Percentiles rank a stretch among this genome's conserved stretches.
phyloP scores from a whole-genome alignment of 2,888 invertebrate species.

The Acleris sparsana region DNA sequence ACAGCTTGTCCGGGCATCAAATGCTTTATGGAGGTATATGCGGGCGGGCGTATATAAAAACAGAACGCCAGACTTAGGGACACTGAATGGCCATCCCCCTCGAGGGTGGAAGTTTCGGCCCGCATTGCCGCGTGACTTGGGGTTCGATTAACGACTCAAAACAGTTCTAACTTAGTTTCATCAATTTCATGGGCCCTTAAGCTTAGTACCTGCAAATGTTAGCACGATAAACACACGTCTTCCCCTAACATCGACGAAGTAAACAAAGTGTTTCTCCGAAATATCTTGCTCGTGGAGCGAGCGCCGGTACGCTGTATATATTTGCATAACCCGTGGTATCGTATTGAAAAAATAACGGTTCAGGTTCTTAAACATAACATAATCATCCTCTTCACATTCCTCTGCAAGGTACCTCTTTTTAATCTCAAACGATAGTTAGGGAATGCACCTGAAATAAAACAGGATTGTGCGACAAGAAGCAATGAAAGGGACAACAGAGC shows the following conservation, averaged over 20 bases:
- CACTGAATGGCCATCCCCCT: constrained; percentile 40
- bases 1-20: constrained; percentile 31
- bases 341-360: background rate
- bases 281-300: constrained; percentile 15
- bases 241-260: constrained; percentile 5
- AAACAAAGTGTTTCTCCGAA: constrained; percentile 14
- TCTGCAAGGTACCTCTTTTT: background rate
- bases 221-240: constrained; percentile 15
- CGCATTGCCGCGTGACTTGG: constrained; percentile 25
- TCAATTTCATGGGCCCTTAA: constrained; percentile 12
- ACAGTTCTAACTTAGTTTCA: constrained; percentile 15
- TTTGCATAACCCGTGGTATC: constrained; percentile 6
- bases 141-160: constrained; percentile 21
- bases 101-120: constrained; percentile 35
- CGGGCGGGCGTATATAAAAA: constrained; percentile 46
- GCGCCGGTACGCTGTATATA: constrained; percentile 10
- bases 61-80: constrained; percentile 41
- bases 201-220: constrained; percentile 22
- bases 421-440: constrained; percentile 6
- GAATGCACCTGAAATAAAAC: constrained; percentile 9
- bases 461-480: constrained; percentile 10
- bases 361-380: too few species aligned
- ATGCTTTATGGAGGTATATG: constrained; percentile 30
- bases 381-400: too few species aligned
- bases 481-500: constrained; percentile 10